Conservation (phyloP, 2,797 vertebrate species). For the Macropodus opercularis region DNA sequence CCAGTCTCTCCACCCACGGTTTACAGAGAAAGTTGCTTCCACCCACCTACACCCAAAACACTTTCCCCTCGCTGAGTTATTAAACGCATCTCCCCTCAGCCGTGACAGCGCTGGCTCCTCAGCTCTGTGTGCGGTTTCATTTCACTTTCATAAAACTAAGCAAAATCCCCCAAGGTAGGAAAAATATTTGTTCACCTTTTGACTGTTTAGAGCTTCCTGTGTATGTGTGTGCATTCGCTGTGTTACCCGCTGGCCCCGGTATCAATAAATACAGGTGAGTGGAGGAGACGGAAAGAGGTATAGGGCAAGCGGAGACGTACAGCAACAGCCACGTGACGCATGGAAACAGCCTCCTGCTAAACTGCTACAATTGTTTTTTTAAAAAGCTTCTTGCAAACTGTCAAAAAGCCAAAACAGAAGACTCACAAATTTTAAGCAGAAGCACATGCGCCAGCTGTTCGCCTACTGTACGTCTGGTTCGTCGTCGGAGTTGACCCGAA, state of each 20-base stretch:
- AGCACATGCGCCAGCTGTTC: slow-evolving; percentile 36
- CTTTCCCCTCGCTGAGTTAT: slow-evolving; percentile 55
- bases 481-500: slow-evolving; percentile 24
- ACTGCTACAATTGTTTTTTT: background rate
- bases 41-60: slow-evolving; percentile 47
- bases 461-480: slow-evolving; percentile 11
- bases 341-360: background rate
- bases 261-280: slow-evolving; percentile 17
- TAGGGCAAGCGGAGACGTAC: slow-evolving; percentile 1
- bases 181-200: slow-evolving; percentile 48
- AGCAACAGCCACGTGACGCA: background rate
- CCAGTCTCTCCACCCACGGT: slow-evolving; percentile 48
- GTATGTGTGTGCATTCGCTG: slow-evolving; percentile 1
- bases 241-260: slow-evolving; percentile 13
- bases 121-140: slow-evolving; percentile 39
- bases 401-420: background rate
- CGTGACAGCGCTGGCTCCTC: slow-evolving; percentile 57
- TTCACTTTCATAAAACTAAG: slow-evolving; percentile 58
- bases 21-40: slow-evolving; percentile 57
- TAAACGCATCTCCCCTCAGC: slow-evolving; percentile 61
- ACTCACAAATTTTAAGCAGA: slow-evolving; percentile 24
- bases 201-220: slow-evolving; percentile 12
- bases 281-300: background rate
- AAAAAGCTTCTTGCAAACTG: background rate
- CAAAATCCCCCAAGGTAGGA: slow-evolving; percentile 25